These are phyloP conservation scores for Polyodon spathula DNA, from an alignment of 2,113 vertebrate genomes.

Conservation along the genomic window DNA sequence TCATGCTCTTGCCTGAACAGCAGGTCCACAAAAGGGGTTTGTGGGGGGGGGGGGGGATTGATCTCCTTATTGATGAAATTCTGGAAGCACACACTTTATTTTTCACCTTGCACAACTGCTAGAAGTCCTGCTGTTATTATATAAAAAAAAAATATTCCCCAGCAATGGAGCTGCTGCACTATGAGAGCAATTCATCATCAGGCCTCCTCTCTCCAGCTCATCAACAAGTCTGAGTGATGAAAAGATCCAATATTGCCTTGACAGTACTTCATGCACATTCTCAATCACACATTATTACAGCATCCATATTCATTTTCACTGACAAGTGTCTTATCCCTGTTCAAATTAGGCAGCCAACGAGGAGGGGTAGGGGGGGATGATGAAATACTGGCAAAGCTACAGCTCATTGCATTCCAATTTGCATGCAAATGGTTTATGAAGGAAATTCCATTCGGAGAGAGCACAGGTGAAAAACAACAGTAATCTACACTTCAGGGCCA, in stretches of 20 bases:
- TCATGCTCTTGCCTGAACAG: constrained; percentile 51
- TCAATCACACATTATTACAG: constrained; percentile 99
- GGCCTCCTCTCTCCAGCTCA: constrained; percentile 72
- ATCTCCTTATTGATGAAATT: constrained; percentile 68
- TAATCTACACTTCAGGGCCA: constrained; percentile 83
- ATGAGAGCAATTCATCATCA: constrained; percentile 65
- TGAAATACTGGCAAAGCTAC: constrained; percentile 95
- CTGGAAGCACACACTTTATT: constrained; percentile 61
- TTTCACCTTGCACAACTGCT: constrained; percentile 54
- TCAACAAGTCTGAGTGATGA: constrained; percentile 98
- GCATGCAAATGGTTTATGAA: constrained; percentile 98
- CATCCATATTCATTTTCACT: constrained; percentile 99
- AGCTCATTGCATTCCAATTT: constrained; percentile 99
- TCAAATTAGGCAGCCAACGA: constrained; percentile 89
- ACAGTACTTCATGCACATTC: constrained; percentile 87
- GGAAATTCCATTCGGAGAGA: constrained; percentile 84
- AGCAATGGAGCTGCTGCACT: constrained; percentile 66
- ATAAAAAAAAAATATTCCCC: constrained; percentile 67
- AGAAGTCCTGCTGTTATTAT: constrained; percentile 69
- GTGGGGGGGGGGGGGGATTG: constrained; percentile 42
- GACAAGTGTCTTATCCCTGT: constrained; percentile 88
- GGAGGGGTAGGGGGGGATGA: constrained; percentile 68
- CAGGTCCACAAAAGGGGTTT: constrained; percentile 51
- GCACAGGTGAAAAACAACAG: constrained; percentile 82
- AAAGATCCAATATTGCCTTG: constrained; percentile 96